Conservation (phyloP, 2,888 invertebrate species). For the Acanthococcus lagerstroemiae region DNA sequence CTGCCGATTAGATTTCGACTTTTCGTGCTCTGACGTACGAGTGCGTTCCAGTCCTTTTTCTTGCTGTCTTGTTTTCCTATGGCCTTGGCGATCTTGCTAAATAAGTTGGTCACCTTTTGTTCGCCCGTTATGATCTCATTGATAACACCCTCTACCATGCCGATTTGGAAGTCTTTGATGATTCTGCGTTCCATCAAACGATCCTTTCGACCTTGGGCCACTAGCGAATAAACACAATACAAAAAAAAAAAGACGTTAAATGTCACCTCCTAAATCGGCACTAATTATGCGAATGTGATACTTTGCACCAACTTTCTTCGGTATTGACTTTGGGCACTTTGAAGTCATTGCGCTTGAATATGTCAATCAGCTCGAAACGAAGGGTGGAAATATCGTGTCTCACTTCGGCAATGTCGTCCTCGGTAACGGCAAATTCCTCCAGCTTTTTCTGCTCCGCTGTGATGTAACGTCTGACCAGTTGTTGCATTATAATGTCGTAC, state of each 20-base stretch:
- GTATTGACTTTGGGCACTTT: slow-evolving; percentile 57
- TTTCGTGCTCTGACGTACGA: slow-evolving; percentile 61
- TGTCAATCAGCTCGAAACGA: slow-evolving; percentile 84
- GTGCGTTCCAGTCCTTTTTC: slow-evolving; percentile 69
- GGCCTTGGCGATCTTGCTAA: slow-evolving; percentile 70
- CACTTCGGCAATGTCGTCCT: slow-evolving; percentile 97
- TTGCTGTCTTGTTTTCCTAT: slow-evolving; percentile 54
- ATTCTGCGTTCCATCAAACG: slow-evolving; percentile 77
- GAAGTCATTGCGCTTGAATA: slow-evolving; percentile 81
- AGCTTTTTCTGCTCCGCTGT: slow-evolving; percentile 77
- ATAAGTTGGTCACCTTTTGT: slow-evolving; percentile 64
- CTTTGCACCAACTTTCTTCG: neutral
- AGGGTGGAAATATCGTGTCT: slow-evolving; percentile 93
- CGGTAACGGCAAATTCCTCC: slow-evolving; percentile 85
- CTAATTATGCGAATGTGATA: neutral
- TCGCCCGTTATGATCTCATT: slow-evolving; percentile 55
- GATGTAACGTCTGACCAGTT: slow-evolving; percentile 81
- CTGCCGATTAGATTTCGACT: slow-evolving; percentile 68
- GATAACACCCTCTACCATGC: slow-evolving; percentile 71
- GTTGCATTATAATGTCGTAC: slow-evolving; percentile 76
- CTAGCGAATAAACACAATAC: neutral
- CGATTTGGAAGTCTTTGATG: slow-evolving; percentile 82
- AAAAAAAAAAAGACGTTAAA: no score
- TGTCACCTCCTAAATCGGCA: no score
- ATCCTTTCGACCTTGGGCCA: slow-evolving; percentile 58